Percentiles rank a stretch among this genome's conserved stretches.
These are phyloP conservation scores for Drosophila vallismaia DNA, from an alignment of 2,888 invertebrate species.

Conservation along the genomic window DNA sequence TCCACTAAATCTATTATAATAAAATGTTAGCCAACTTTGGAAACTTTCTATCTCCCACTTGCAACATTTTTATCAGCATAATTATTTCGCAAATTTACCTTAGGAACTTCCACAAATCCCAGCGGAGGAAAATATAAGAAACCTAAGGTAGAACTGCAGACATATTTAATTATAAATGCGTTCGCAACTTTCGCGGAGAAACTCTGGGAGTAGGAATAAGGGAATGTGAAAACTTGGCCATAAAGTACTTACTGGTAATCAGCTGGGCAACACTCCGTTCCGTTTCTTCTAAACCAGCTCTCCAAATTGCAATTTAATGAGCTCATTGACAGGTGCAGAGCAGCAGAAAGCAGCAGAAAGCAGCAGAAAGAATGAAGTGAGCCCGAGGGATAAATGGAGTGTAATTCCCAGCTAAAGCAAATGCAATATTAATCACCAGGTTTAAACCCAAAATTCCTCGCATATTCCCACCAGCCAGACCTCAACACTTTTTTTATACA, in stretches of 20 bases:
- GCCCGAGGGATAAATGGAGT: conserved; percentile 55
- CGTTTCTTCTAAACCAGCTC: conserved; percentile 55
- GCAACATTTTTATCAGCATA: conserved; percentile 24
- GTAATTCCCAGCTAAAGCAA: conserved; percentile 47
- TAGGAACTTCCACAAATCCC: conserved; percentile 10
- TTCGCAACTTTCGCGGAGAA: conserved; percentile 14
- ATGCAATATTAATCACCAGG: conserved; percentile 47
- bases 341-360: conserved; percentile 8
- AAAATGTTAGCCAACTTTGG: conserved; percentile 6
- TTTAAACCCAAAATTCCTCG: conserved; percentile 39
- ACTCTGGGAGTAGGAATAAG: conserved; percentile 3
- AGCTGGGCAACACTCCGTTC: conserved; percentile 55
- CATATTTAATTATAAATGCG: conserved; percentile 66
- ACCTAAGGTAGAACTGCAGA: conserved; percentile 42
- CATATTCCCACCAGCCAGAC: conserved; percentile 29
- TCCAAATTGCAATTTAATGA: conserved; percentile 73
- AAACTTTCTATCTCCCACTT: conserved; percentile 20
- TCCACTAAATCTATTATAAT: conserved; percentile 22
- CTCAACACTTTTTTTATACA: conserved; percentile 47
- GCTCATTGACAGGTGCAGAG: conserved; percentile 68
- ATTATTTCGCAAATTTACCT: conserved; percentile 14
- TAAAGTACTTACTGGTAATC: conserved; percentile 45
- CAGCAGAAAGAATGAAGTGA: conserved; percentile 26
- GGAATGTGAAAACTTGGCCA: conserved; percentile 17
- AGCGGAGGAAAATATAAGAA: conserved; percentile 32